Evolutionary conservation across 2,888 invertebrate species (phyloP), one percentile per base, ranked within the genome.

Genomic region (Acronicta alni): DNA sequence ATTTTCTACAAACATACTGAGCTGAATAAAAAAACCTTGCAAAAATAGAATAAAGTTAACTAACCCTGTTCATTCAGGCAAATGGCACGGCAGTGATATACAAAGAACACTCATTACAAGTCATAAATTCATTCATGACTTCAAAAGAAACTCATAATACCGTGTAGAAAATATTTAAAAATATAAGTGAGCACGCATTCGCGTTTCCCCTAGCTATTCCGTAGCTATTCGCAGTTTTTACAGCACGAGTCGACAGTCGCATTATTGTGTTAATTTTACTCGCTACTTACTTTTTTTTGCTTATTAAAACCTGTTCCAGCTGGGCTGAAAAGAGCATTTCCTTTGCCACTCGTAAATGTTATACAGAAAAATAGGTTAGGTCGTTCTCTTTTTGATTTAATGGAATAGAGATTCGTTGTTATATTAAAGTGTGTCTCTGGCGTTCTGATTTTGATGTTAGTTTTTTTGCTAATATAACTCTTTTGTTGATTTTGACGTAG

Each of bases 151-250:
- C 52, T 46, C 38, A 7, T 48, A 57, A 38, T 51, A 41, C 37
- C 18, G 46, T 43, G 57, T 37, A 68, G 49, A 61, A 75, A 73
- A 66, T 65, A 65, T 63, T 75, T 43, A 59, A 69, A 68, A 68
- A 58, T 57, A 56, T 61, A 48, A 63, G 49, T 49, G 23, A 46
- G 39, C 52, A 63, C 63, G 61, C 60, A 66, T 38, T 58, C 44
- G 57, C 53, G 56, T 67, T 73, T 66, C 59, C 42, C 52, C 69
- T 46, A 68, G 75, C 67, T 73, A 78, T 80, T 79, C 70, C 62
- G 57, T 69, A 77, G 76, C 67, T 69, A 80, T 81, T 75, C 66
- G 66, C 57, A 49, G 72, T 82, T 83, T 81, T 83, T 82, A 73
- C 66, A 61, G 70, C 72, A 64, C 70, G 62, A 66, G 73, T 62